phyloP scores from a whole-genome alignment of 2,797 vertebrate species.

The Rousettus madagascariensis region DNA sequence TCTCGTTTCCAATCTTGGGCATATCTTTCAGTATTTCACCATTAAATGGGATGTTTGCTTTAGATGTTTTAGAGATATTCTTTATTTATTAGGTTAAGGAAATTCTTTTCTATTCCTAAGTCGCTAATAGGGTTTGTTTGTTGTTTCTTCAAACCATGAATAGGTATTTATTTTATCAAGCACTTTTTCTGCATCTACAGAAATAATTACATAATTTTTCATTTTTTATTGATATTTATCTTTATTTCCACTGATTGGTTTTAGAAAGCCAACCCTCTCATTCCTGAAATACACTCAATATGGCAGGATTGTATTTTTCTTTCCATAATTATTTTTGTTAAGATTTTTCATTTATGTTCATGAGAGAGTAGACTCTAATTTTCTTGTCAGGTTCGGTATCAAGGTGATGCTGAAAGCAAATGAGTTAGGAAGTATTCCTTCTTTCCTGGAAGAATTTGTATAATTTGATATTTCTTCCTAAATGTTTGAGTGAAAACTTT shows the following conservation, averaged over 20 bases:
- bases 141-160: conserved; percentile 18
- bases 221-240: neutral
- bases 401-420: neutral
- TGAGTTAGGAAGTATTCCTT: neutral
- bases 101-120: neutral
- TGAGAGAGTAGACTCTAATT: neutral
- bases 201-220: neutral
- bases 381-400: conserved; percentile 13
- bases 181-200: neutral
- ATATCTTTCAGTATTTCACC: neutral
- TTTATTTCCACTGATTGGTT: conserved; percentile 19
- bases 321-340: conserved; percentile 19
- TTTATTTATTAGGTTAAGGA: conserved; percentile 9
- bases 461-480: conserved; percentile 34
- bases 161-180: conserved; percentile 12
- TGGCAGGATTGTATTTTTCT: neutral
- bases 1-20: neutral
- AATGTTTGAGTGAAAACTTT: neutral
- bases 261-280: conserved; percentile 18
- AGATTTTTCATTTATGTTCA: neutral
- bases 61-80: neutral
- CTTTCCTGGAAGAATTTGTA: neutral
- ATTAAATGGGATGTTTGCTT: neutral
- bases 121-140: neutral
- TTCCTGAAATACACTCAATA: neutral